Percentiles rank a stretch among this genome's conserved stretches.
phyloP scores from a whole-genome alignment of 1,140 invertebrate genomes.

The Luehdorfia chinensis region DNA sequence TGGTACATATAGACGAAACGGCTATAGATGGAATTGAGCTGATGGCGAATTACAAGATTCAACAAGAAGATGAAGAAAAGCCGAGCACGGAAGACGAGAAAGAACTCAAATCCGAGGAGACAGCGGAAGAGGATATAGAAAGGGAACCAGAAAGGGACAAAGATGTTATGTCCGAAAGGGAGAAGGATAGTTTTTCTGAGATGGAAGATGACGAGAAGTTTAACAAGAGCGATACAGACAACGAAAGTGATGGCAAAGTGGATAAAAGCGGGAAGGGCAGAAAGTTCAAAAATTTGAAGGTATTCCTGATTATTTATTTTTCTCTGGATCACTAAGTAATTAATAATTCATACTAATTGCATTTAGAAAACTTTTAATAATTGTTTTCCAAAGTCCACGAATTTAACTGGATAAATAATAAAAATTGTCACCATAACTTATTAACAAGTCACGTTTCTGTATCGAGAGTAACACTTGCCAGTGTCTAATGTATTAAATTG shows the following conservation, averaged over 20 bases:
- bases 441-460: too few relatives aligned
- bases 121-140: conserved; percentile 43
- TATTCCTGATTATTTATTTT: too few relatives aligned
- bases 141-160: conserved; percentile 50
- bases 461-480: too few relatives aligned
- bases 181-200: conserved; percentile 73
- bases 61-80: conserved; percentile 63
- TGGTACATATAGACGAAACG: conserved; percentile 71
- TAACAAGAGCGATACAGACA: conserved; percentile 67
- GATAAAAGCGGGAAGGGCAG: conserved; percentile 41
- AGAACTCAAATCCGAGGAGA: conserved; percentile 52
- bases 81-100: conserved; percentile 64
- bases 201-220: conserved; percentile 74
- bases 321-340: too few relatives aligned
- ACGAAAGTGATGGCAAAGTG: conserved; percentile 63
- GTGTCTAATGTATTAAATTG: too few relatives aligned
- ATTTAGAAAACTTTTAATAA: too few relatives aligned
- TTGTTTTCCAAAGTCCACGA: too few relatives aligned
- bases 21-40: conserved; percentile 74
- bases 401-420: too few relatives aligned
- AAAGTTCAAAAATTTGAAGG: conserved; percentile 67
- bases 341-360: too few relatives aligned
- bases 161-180: conserved; percentile 48
- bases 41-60: conserved; percentile 59
- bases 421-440: too few relatives aligned